phyloP scores from a whole-genome alignment of 2,888 invertebrate species.

The Agrotis segetum region DNA sequence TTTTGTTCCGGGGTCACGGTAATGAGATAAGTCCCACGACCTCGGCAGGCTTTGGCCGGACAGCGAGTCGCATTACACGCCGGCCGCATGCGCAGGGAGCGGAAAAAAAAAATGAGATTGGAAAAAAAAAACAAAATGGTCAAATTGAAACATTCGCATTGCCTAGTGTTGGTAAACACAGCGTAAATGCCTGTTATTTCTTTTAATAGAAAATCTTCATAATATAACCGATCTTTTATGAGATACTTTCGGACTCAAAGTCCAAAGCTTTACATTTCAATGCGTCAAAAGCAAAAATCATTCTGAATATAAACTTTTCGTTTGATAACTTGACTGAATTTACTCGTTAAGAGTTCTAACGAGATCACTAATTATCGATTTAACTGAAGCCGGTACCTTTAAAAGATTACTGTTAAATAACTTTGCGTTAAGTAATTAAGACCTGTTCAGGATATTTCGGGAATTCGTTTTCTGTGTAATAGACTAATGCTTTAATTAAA shows the following conservation, averaged over 20 bases:
- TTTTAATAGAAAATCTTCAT: conserved; percentile 1
- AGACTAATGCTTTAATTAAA: conserved; percentile 67
- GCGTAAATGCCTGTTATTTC: background rate
- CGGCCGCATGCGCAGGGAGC: too few species aligned
- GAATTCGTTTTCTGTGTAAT: conserved; percentile 68
- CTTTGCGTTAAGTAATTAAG: conserved; percentile 67
- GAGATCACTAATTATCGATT: conserved; percentile 65
- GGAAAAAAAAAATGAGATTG: too few species aligned
- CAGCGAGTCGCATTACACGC: too few species aligned
- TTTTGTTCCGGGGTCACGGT: too few species aligned
- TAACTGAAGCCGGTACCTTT: conserved; percentile 55
- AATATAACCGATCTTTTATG: background rate
- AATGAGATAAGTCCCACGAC: too few species aligned
- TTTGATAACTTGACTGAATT: conserved; percentile 45
- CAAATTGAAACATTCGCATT: too few species aligned
- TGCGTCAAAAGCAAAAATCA: conserved; percentile 38
- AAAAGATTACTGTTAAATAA: conserved; percentile 66
- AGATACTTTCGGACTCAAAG: background rate
- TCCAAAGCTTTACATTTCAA: conserved; percentile 37
- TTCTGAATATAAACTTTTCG: conserved; percentile 47
- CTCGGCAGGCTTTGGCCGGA: too few species aligned
- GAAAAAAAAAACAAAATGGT: too few species aligned
- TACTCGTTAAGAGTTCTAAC: conserved; percentile 54
- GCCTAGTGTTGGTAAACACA: too few species aligned
- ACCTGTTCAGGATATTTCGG: conserved; percentile 60